phyloP scores from a whole-genome alignment of 2,113 vertebrate species.

The Muscicapa adusta region DNA sequence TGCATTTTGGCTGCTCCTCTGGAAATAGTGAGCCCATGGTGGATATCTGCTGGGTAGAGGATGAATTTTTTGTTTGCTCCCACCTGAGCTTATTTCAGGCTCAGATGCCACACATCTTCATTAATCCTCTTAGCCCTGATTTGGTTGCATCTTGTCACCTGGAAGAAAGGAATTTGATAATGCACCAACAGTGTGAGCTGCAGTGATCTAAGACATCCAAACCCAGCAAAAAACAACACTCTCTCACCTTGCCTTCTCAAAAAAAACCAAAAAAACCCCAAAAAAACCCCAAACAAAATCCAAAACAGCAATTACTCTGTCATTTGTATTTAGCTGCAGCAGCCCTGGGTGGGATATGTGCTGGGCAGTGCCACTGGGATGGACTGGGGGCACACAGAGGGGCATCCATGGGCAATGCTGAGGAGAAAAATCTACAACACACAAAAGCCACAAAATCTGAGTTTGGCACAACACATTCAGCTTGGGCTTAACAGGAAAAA shows the following conservation, averaged over 20 bases:
- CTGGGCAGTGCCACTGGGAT: background rate
- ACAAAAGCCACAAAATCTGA: background rate
- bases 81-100: background rate
- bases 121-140: slow-evolving; percentile 38
- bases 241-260: background rate
- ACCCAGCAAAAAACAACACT: slow-evolving; percentile 22
- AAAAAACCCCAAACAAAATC: slow-evolving; percentile 2
- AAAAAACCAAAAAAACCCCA: background rate
- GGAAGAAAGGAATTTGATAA: slow-evolving; percentile 51
- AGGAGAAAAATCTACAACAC: background rate
- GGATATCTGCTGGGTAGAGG: slow-evolving; percentile 4
- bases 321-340: background rate
- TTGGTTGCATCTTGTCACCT: slow-evolving; percentile 33
- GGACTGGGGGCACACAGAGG: background rate
- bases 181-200: background rate
- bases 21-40: background rate
- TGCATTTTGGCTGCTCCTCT: background rate
- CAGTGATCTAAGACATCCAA: background rate
- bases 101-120: slow-evolving; percentile 19
- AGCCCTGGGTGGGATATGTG: background rate
- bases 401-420: fast-evolving
- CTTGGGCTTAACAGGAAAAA: background rate
- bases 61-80: slow-evolving; percentile 15
- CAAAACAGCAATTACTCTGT: slow-evolving; percentile 12
- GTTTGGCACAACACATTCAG: background rate